Conservation (phyloP, 1,140 invertebrate species). For the Asobara japonica region DNA sequence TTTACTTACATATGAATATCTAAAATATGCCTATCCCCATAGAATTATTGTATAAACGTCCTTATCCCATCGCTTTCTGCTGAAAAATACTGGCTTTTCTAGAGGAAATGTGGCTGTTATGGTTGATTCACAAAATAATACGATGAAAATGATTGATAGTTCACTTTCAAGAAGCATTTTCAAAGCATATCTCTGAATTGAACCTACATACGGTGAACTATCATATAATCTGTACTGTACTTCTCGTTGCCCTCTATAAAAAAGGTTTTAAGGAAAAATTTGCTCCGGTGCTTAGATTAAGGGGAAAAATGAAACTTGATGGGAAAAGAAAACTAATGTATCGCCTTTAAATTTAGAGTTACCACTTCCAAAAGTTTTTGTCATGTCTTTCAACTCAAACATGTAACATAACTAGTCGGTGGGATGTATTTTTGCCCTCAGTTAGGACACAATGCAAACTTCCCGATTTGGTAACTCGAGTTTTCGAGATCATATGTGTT, state of each 20-base stretch:
- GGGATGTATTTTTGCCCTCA: too few relatives aligned
- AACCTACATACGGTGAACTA: not conserved
- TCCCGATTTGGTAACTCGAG: too few relatives aligned
- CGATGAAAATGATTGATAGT: not conserved
- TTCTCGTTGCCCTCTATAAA: too few relatives aligned
- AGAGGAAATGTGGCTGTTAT: not conserved
- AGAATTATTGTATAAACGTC: too few relatives aligned
- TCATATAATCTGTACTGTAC: too few relatives aligned
- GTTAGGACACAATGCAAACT: too few relatives aligned
- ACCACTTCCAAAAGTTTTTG: not conserved
- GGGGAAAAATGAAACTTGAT: too few relatives aligned
- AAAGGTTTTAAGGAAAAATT: too few relatives aligned
- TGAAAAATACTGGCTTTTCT: too few relatives aligned
- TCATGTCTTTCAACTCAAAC: not conserved
- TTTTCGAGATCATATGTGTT: too few relatives aligned
- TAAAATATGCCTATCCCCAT: not conserved
- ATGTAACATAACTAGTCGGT: not conserved
- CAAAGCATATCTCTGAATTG: not conserved
- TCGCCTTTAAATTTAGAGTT: not conserved
- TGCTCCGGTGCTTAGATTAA: too few relatives aligned
- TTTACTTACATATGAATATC: not conserved
- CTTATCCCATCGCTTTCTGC: too few relatives aligned
- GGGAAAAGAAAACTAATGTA: not conserved
- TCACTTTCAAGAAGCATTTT: not conserved
- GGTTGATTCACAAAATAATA: not conserved